These are phyloP conservation scores for Toxostoma redivivum DNA, from an alignment of 2,113 vertebrate genomes.

Conservation along the genomic window DNA sequence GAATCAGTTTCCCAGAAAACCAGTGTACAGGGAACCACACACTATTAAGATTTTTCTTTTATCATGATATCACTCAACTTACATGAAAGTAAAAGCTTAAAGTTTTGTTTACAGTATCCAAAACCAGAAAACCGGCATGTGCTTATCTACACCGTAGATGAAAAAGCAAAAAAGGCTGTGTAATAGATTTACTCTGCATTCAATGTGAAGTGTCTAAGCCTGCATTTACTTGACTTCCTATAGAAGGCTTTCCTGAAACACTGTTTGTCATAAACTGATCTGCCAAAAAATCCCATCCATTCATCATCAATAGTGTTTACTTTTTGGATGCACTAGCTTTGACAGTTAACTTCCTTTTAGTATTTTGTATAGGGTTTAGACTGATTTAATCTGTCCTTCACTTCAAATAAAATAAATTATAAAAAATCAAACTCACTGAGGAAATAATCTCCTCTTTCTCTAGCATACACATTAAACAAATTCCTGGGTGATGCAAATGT, in stretches of 20 bases:
- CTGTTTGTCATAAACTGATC: not conserved
- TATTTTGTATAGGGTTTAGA: not conserved
- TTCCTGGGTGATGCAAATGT: not conserved
- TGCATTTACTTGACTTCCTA: not conserved
- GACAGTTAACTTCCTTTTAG: not conserved
- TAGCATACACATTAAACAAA: not conserved
- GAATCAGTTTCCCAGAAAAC: not conserved
- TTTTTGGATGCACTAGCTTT: not conserved
- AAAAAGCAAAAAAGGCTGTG: not conserved
- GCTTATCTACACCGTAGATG: not conserved
- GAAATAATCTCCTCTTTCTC: not conserved
- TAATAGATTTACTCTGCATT: not conserved
- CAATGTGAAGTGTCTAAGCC: not conserved
- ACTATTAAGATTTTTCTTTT: not conserved
- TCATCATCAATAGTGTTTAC: not conserved
- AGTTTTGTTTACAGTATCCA: not conserved
- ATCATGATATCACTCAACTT: not conserved
- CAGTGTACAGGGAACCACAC: not conserved
- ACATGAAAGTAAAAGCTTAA: not conserved
- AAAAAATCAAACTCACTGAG: not conserved
- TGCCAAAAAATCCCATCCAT: not conserved
- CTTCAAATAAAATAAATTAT: not conserved
- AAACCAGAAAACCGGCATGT: not conserved
- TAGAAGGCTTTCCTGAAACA: not conserved
- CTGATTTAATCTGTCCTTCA: not conserved